phyloP scores from a whole-genome alignment of 2,888 invertebrate genomes.

The Dyspetes luteomarginatus region DNA sequence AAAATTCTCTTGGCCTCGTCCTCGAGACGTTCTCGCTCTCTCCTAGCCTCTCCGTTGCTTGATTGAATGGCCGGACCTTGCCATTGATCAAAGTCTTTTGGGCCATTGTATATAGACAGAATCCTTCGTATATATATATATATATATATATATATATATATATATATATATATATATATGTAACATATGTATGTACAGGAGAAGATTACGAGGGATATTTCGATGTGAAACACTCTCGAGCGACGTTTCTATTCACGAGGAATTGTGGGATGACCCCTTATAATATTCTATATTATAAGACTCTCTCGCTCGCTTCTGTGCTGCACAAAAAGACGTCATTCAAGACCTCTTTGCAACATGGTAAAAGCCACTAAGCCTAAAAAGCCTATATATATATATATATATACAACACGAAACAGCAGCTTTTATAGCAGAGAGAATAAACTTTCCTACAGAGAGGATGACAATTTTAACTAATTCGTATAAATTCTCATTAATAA shows the following conservation, averaged over 20 bases:
- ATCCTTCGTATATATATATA: neutral
- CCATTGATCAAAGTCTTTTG: conserved; percentile 61
- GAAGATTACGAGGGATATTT: conserved; percentile 9
- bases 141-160: neutral
- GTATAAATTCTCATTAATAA: too few relatives aligned
- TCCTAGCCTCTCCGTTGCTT: conserved; percentile 20
- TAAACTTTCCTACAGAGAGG: neutral
- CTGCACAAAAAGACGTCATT: neutral
- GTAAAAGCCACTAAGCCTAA: neutral
- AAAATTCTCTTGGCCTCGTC: conserved; percentile 25
- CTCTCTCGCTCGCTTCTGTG: neutral
- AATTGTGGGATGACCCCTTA: conserved; percentile 6
- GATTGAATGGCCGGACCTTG: conserved; percentile 59
- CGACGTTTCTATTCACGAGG: conserved; percentile 32
- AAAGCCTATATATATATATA: neutral
- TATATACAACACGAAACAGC: neutral
- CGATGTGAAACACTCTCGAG: conserved; percentile 17
- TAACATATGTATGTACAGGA: neutral
- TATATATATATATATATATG: neutral
- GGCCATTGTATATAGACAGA: neutral
- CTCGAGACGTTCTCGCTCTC: conserved; percentile 5
- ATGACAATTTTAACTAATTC: too few relatives aligned
- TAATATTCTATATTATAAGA: neutral
- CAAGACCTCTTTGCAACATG: neutral
- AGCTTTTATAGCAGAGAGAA: neutral